These are phyloP conservation scores for Drosophila neoperkinsi DNA, from an alignment of 2,888 invertebrate species.

Conservation along the genomic window DNA sequence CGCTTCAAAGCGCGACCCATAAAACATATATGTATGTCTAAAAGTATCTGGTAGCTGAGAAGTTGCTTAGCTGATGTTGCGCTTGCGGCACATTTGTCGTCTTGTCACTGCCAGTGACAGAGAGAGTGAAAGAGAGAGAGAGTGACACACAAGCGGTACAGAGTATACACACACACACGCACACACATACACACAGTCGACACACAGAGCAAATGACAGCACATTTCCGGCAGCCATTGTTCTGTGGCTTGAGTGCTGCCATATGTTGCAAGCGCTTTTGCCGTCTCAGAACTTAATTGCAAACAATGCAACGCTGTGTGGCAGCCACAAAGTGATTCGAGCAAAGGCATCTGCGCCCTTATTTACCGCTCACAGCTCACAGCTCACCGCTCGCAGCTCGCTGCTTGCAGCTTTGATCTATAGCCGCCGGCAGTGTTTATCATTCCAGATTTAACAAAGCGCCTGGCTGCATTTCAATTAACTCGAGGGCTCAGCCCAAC, in stretches of 20 bases:
- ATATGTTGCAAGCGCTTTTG: slow-evolving; percentile 61
- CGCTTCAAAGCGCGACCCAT: slow-evolving; percentile 46
- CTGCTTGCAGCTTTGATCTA: slow-evolving; percentile 36
- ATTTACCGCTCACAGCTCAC: not conserved
- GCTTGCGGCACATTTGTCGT: slow-evolving; percentile 27
- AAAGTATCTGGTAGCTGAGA: slow-evolving; percentile 16
- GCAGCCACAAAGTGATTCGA: slow-evolving; percentile 45
- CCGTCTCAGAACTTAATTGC: slow-evolving; percentile 71
- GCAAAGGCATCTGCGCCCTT: slow-evolving; percentile 24
- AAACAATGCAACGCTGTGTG: slow-evolving; percentile 56
- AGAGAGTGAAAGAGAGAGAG: not conserved
- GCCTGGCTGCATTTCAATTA: slow-evolving; percentile 69
- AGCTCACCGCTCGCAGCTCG: not conserved
- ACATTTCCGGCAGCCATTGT: slow-evolving; percentile 70
- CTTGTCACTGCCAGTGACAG: slow-evolving; percentile 10
- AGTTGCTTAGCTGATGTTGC: slow-evolving; percentile 9
- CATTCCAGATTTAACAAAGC: slow-evolving; percentile 56
- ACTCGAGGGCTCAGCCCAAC: slow-evolving; percentile 57
- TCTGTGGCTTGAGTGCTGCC: slow-evolving; percentile 65
- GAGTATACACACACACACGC: not conserved
- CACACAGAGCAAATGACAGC: slow-evolving; percentile 40
- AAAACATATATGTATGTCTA: not conserved
- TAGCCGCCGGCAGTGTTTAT: slow-evolving; percentile 40
- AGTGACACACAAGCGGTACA: not conserved
- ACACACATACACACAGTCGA: not conserved